Evolutionary conservation across 2,797 vertebrate genomes (phyloP).

Genomic region (Pseudochaenichthys georgianus): DNA sequence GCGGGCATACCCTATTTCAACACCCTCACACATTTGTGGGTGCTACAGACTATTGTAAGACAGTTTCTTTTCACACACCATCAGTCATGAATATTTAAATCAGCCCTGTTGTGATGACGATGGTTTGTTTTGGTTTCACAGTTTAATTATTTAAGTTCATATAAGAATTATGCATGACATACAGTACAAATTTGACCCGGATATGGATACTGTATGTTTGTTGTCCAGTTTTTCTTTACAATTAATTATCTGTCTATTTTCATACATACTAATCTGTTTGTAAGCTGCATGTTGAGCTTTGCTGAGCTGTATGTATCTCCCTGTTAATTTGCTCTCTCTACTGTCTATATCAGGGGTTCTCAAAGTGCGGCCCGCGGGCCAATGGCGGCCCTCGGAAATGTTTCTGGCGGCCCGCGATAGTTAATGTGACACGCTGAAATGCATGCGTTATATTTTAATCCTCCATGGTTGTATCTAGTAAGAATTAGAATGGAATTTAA

Average conservation of each 20-base stretch:
- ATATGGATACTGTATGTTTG: no score
- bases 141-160: not conserved
- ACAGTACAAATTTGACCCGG: no score
- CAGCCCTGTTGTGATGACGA: not conserved
- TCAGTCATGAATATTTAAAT: constrained; percentile 7
- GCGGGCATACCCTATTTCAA: not conserved
- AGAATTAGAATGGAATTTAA: no score
- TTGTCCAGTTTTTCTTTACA: not conserved
- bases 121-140: not conserved
- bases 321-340: constrained; percentile 1
- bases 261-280: not conserved
- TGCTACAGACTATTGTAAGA: not conserved
- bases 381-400: no score
- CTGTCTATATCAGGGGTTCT: no score
- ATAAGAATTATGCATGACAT: no score
- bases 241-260: no score
- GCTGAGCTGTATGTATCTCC: not conserved
- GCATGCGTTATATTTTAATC: no score
- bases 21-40: not conserved
- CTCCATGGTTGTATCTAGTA: no score
- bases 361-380: no score
- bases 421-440: no score
- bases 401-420: no score
- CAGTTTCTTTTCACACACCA: not conserved
- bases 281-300: not conserved